phyloP scores from a whole-genome alignment of 2,797 vertebrate genomes.

The Dendrocincla tyrannina region DNA sequence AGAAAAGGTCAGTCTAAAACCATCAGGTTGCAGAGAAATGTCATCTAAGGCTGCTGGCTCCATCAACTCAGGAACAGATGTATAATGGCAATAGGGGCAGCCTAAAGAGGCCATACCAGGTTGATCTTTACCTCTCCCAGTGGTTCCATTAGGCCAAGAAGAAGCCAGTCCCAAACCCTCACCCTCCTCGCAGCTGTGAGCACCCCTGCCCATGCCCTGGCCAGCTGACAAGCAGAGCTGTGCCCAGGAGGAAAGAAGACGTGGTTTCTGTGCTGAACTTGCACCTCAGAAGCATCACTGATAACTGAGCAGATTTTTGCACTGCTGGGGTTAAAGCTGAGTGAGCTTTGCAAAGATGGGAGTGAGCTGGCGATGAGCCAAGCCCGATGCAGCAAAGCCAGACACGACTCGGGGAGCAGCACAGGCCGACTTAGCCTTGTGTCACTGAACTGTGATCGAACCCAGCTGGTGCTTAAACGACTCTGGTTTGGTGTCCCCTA shows the following conservation, averaged over 20 bases:
- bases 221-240: rapidly evolving
- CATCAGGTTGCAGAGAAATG: not conserved
- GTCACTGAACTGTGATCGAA: not conserved
- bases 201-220: not conserved
- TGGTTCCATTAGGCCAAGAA: not conserved
- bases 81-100: not conserved
- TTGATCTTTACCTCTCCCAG: not conserved
- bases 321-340: not conserved
- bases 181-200: not conserved
- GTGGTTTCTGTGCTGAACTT: not conserved
- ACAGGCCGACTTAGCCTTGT: not conserved
- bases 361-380: rapidly evolving
- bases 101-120: not conserved
- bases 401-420: not conserved
- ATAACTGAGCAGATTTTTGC: not conserved
- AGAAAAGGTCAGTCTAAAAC: not conserved
- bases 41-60: not conserved
- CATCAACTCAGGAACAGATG: not conserved
- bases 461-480: not conserved
- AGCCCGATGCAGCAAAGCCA: rapidly evolving
- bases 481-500: not conserved
- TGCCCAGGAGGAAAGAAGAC: not conserved
- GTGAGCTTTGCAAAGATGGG: not conserved
- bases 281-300: not conserved
- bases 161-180: not conserved